Evolutionary conservation across 2,888 invertebrate genomes (phyloP), one percentile per base, ranked within the genome.

Genomic region (Oligia latruncula): DNA sequence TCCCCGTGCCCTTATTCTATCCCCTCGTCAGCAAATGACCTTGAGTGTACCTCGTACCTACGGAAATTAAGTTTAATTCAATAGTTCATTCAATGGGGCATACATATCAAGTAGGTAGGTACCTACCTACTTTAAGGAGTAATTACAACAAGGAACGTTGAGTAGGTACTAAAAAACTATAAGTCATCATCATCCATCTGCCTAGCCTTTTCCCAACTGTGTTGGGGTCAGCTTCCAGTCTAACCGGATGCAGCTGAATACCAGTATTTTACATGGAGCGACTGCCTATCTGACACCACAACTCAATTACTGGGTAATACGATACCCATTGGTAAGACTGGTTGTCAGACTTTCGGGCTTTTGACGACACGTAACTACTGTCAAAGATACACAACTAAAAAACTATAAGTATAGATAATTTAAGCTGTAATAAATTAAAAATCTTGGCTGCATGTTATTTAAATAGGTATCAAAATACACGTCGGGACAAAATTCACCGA

Each of bases 1-100:
- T 46, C 55, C 80, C 40, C 68, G 40, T 82, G 81, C 82, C 77
- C 82, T 72, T 77, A 82, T 68, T 77, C 20, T 49, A 49, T 72
- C 83, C 81, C 81, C 83, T 77, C 62, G 64, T 43, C 62, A 55
- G 71, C 62, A 8, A 65, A 4, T 76, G 73, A 84, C 83, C 83
- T 84, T 83, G 83, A 77, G 67, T 60, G 52, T 71, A 77, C 62
- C 62, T 71, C 46, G 71, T 60, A 29, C 29, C 29, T 29, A 35
- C 62, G 58, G 43, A 71, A 72, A 64, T 70, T 40, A 67, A 64
- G 43, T 80, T 73, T 40, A 40, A 65, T 40, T 40, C 35, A 71
- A 70, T 70, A 76, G 70, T n/a, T 58, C 9, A 11, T 58, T 66
- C 58, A 80, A 73, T 74, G 40, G 75, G 68, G 65, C 62, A 49